Evolutionary conservation across 2,113 vertebrate genomes (phyloP), one percentile per base, ranked within the genome.

Genomic region (Ceyx cyanopectus): DNA sequence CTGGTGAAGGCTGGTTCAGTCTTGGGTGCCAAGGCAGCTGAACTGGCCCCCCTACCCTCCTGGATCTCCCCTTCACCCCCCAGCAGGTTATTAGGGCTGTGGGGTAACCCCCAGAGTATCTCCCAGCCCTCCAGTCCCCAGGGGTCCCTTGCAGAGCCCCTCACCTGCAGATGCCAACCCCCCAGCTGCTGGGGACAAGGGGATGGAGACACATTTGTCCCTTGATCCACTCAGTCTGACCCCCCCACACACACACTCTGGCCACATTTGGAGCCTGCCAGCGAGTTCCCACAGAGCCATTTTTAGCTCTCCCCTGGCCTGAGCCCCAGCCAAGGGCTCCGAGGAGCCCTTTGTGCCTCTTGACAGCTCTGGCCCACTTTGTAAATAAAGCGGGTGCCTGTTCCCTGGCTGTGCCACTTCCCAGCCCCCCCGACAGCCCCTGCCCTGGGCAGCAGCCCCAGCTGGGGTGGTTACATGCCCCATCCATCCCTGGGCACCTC

Each of bases 301-400:
- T 97, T 97, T 96, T 96, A 97, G 97, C 94, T 97, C 85, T 30
- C 2, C 26, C 91, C 89, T n/a, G 75, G 75, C 89, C 46, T 15
- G 5, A 72, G 94, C 58, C 79, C 29, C 18, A 53, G 88, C 90
- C 63, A 73, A 90, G 12, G 91, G 81, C 81, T 95, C 89, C 27
- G 12, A 23, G 23, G 78, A 94, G 89, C 92, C 48, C 88, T 87
- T 92, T 80, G 10, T 88, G 84, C 88, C 72, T 75, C 94, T 17
- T 17, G 22, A 16, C 90, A 76, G 79, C 93, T 61, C 89, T 58
- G 84, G 43, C 85, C 95, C 86, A 75, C 68, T 89, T 86, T 81
- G 90, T 60, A 26, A 82, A 94, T 80, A 58, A 92, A 89, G 78
- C 14, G 0, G 82, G 92, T 82, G 68, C 94, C 90, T 60, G 89